Percentiles rank a stretch among this genome's conserved stretches.
phyloP scores from a whole-genome alignment of 2,797 vertebrate genomes.

The Chelon labrosus region DNA sequence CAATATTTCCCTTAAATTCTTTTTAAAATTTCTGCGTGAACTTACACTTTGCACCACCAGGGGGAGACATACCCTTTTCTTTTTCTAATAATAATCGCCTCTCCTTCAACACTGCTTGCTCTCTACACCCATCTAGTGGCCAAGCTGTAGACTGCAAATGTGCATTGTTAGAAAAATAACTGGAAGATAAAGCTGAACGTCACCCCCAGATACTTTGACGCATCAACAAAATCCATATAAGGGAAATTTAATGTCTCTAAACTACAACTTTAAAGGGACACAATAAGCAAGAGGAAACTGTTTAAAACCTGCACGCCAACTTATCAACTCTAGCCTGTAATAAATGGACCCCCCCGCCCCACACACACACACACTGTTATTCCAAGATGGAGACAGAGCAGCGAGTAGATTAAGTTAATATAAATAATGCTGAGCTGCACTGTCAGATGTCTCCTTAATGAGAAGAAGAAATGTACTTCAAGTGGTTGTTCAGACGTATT shows the following conservation, averaged over 20 bases:
- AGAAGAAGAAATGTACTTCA: slow-evolving; percentile 21
- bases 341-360: not conserved
- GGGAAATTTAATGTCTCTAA: too few relatives aligned
- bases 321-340: not conserved
- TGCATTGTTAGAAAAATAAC: not conserved
- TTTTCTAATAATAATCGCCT: not conserved
- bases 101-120: not conserved
- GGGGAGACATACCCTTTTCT: slow-evolving; percentile 53
- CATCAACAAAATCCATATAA: not conserved
- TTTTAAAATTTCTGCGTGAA: not conserved
- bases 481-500: slow-evolving; percentile 14
- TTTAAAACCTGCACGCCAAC: not conserved
- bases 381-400: slow-evolving; percentile 18
- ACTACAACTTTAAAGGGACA: too few relatives aligned
- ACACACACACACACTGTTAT: slow-evolving; percentile 2
- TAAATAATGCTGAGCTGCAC: slow-evolving; percentile 29
- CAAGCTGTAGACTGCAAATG: slow-evolving; percentile 24
- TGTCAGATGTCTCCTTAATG: slow-evolving; percentile 16
- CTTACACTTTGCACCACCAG: slow-evolving; percentile 48
- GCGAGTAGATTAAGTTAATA: slow-evolving; percentile 11
- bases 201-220: not conserved
- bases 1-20: not conserved
- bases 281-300: not conserved
- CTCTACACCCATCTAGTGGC: slow-evolving; percentile 63
- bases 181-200: not conserved